Percentiles rank a stretch among this genome's conserved stretches.
These are phyloP conservation scores for Australoheros facetus DNA, from an alignment of 2,797 vertebrate species.

Conservation along the genomic window DNA sequence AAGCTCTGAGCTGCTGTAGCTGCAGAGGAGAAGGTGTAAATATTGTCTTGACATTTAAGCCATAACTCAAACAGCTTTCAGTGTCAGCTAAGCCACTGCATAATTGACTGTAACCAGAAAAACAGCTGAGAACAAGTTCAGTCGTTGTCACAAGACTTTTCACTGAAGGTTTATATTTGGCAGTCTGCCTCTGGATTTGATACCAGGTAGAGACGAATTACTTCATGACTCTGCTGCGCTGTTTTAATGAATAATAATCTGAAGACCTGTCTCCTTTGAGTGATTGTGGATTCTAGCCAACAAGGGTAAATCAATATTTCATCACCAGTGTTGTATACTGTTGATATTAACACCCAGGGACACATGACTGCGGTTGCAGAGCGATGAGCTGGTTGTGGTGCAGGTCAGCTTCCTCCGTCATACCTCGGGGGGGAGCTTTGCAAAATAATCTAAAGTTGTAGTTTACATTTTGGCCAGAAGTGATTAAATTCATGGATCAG, in stretches of 20 bases:
- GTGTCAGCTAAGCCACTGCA: background rate
- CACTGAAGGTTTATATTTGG: conserved; percentile 4
- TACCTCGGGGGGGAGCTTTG: background rate
- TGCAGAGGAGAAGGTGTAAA: conserved; percentile 17
- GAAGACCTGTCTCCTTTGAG: conserved; percentile 38
- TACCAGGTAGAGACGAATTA: conserved; percentile 6
- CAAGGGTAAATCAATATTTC: conserved; percentile 68
- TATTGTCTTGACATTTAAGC: conserved; percentile 9
- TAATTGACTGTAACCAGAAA: background rate
- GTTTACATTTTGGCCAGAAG: conserved; percentile 19
- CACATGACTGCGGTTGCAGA: conserved; percentile 21
- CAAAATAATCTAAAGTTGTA: conserved; percentile 16
- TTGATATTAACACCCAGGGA: conserved; percentile 48
- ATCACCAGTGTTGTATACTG: conserved; percentile 42
- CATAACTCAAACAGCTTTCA: conserved; percentile 2
- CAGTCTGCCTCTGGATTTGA: conserved; percentile 1
- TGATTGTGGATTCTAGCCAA: conserved; percentile 34
- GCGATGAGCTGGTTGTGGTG: background rate
- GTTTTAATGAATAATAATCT: conserved; percentile 49
- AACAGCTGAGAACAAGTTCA: background rate
- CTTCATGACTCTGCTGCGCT: background rate
- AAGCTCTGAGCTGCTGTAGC: conserved; percentile 1
- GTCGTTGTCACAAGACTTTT: conserved; percentile 16
- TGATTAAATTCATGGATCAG: conserved; percentile 35
- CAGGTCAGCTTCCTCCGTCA: background rate